These are phyloP conservation scores for Drosophila anomalipes DNA, from an alignment of 2,888 invertebrate species.

Conservation along the genomic window DNA sequence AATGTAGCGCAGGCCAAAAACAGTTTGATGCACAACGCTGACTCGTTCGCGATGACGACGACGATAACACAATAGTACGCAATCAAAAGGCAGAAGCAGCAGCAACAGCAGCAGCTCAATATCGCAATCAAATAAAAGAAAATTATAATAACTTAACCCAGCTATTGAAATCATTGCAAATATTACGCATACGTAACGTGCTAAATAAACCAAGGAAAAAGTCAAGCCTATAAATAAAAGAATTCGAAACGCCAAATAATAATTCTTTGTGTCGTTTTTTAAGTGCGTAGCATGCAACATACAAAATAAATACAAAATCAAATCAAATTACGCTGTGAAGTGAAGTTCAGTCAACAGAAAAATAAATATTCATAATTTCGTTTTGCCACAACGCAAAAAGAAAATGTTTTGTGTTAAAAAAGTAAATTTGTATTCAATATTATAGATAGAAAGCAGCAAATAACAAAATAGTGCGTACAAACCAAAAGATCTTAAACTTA, in stretches of 20 bases:
- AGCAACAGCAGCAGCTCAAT: conserved; percentile 9
- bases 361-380: conserved; percentile 20
- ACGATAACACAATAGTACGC: conserved; percentile 70
- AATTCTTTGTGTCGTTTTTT: conserved; percentile 60
- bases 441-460: conserved; percentile 39
- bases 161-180: conserved; percentile 46
- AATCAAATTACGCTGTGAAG: conserved; percentile 52
- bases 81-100: conserved; percentile 38
- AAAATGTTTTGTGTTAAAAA: conserved; percentile 56
- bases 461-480: conserved; percentile 31
- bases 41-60: conserved; percentile 74
- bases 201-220: conserved; percentile 20
- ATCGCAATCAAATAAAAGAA: conserved; percentile 5
- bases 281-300: conserved; percentile 55
- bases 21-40: conserved; percentile 77
- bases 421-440: conserved; percentile 44
- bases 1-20: conserved; percentile 68
- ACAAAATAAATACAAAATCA: conserved; percentile 20
- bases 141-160: conserved; percentile 6
- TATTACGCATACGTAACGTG: conserved; percentile 73
- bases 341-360: conserved; percentile 57
- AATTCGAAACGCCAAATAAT: conserved; percentile 35
- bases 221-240: conserved; percentile 53
- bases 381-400: conserved; percentile 50
- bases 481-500: conserved; percentile 17